Percentiles rank a stretch among this genome's conserved stretches.
Evolutionary conservation across 2,113 vertebrate genomes (phyloP).

Genomic region (Agapornis roseicollis): DNA sequence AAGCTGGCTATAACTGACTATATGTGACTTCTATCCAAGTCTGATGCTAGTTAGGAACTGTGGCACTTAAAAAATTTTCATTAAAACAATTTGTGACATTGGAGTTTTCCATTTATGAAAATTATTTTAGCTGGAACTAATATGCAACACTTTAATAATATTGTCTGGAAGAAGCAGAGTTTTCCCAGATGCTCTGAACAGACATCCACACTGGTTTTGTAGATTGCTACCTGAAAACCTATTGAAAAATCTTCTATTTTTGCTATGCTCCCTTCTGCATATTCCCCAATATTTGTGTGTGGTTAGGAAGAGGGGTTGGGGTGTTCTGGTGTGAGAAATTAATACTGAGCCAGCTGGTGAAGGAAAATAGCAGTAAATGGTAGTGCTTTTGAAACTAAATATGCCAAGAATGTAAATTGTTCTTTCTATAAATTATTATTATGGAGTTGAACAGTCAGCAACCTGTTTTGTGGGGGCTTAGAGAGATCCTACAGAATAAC

Average conservation of each 20-base stretch:
- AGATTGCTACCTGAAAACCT: background rate
- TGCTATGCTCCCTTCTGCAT: background rate
- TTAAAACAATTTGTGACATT: constrained; percentile 43
- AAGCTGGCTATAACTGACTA: background rate
- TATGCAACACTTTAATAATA: constrained; percentile 47
- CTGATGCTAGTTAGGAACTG: constrained; percentile 25
- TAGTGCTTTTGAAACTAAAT: background rate
- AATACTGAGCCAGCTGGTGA: background rate
- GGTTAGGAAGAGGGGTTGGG: background rate
- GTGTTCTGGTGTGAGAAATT: background rate
- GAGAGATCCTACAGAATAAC: background rate
- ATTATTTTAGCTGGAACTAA: constrained; percentile 63
- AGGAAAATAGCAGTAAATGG: constrained; percentile 17
- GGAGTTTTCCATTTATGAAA: constrained; percentile 61
- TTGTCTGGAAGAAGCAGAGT: background rate
- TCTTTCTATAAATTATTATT: background rate
- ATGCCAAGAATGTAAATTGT: background rate
- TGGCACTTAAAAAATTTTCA: background rate
- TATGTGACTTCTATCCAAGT: background rate
- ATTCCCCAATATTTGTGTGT: background rate
- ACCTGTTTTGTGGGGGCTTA: background rate
- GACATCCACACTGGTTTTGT: constrained; percentile 27
- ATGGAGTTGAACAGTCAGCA: background rate
- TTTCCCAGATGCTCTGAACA: background rate
- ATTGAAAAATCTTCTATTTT: constrained; percentile 2